phyloP scores from a whole-genome alignment of 1,140 invertebrate genomes.

The Drosophila serrata region DNA sequence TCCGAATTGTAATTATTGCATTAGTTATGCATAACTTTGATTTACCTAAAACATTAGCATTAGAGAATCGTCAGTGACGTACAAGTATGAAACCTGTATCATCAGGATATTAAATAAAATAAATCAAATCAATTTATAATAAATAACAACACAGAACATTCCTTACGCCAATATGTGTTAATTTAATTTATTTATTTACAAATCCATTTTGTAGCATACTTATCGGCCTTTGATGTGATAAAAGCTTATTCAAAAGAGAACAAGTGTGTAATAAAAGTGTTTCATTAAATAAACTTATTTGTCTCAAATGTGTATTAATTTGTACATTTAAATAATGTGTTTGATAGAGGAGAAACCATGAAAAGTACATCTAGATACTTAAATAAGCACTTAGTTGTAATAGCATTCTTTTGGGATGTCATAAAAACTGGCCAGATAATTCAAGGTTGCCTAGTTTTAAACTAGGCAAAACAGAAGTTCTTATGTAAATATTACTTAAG shows the following conservation, averaged over 20 bases:
- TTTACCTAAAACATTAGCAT: too few species aligned
- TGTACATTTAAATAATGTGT: neutral
- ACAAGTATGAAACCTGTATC: neutral
- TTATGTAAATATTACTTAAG: neutral
- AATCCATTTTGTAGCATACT: neutral
- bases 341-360: too few species aligned
- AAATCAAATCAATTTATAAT: neutral
- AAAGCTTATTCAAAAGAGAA: neutral
- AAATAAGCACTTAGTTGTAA: neutral
- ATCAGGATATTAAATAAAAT: neutral
- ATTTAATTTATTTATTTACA: neutral
- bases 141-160: neutral
- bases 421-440: neutral
- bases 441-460: constrained; percentile 6
- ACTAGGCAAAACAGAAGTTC: neutral
- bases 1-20: too few species aligned
- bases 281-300: too few species aligned
- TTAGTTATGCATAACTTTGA: too few species aligned
- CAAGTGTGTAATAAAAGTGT: neutral
- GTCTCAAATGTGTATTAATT: neutral
- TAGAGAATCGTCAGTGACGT: too few species aligned
- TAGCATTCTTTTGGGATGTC: constrained; percentile 19
- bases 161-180: neutral
- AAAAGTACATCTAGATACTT: neutral
- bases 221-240: neutral